These are phyloP conservation scores for Sebastes goodei DNA, from an alignment of 2,797 vertebrate species.

Conservation along the genomic window DNA sequence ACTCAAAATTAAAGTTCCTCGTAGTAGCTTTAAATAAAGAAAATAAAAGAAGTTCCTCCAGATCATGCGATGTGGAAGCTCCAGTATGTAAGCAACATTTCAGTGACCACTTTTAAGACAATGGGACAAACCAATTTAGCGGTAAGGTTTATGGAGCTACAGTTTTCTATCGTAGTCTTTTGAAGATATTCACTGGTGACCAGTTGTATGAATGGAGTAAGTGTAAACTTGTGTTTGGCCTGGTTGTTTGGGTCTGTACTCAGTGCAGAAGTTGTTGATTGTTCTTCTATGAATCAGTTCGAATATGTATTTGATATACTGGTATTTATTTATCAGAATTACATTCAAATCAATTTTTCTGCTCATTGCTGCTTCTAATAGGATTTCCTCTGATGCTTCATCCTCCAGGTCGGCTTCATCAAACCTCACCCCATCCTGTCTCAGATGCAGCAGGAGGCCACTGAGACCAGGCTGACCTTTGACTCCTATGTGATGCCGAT, in stretches of 20 bases:
- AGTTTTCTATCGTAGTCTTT: not conserved
- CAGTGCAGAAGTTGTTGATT: not conserved
- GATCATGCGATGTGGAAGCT: not conserved
- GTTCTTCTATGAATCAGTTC: not conserved
- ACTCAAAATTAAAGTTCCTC: too few species aligned
- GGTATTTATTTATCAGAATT: not conserved
- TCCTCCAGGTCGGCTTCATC: constrained; percentile 89
- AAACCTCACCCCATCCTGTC: constrained; percentile 91
- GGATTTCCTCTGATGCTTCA: constrained; percentile 1
- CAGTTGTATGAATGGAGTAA: not conserved
- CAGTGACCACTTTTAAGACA: not conserved
- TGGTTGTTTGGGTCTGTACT: not conserved
- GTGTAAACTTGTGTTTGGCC: not conserved
- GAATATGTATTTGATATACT: not conserved
- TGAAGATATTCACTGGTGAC: not conserved
- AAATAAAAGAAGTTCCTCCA: not conserved
- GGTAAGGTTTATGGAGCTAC: too few species aligned
- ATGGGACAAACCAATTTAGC: not conserved
- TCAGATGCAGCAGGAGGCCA: constrained; percentile 85
- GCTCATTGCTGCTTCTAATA: not conserved
- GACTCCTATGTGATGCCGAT: constrained; percentile 90
- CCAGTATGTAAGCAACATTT: not conserved
- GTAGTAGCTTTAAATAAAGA: not conserved
- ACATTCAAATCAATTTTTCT: not conserved
- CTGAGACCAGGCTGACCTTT: constrained; percentile 89